Evolutionary conservation across 2,888 invertebrate species (phyloP).

Genomic region (Bombylius discolor): DNA sequence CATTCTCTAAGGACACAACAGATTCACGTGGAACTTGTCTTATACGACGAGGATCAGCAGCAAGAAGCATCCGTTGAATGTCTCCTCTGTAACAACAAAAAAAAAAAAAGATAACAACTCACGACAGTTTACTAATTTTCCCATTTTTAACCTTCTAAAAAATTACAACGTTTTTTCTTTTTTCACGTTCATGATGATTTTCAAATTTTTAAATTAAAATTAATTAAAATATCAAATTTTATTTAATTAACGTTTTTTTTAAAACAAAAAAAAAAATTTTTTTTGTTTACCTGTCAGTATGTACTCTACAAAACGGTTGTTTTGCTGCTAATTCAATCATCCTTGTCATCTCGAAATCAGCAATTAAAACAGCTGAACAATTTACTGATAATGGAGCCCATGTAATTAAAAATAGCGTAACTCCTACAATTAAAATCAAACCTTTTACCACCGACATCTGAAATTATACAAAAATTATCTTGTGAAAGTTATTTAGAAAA

Average conservation of each 20-base stretch:
- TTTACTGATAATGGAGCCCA: background rate
- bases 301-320: conserved; percentile 46
- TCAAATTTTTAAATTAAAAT: too few species aligned
- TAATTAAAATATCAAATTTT: too few species aligned
- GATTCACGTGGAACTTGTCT: conserved; percentile 49
- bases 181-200: too few species aligned
- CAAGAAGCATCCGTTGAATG: conserved; percentile 46
- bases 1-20: conserved; percentile 43
- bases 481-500: too few species aligned
- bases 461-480: too few species aligned
- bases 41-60: conserved; percentile 43
- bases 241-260: too few species aligned
- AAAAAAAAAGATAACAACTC: background rate
- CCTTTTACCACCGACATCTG: too few species aligned
- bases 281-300: conserved; percentile 41
- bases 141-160: background rate
- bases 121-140: background rate
- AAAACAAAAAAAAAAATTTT: too few species aligned
- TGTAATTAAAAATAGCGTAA: too few species aligned
- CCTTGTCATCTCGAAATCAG: conserved; percentile 48
- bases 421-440: too few species aligned
- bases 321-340: conserved; percentile 49
- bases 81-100: conserved; percentile 35
- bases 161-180: background rate
- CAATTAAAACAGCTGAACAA: conserved; percentile 42